Percentiles rank a stretch among this genome's conserved stretches.
These are phyloP conservation scores for Lithophane ornitopus DNA, from an alignment of 2,888 invertebrate genomes.

Conservation along the genomic window DNA sequence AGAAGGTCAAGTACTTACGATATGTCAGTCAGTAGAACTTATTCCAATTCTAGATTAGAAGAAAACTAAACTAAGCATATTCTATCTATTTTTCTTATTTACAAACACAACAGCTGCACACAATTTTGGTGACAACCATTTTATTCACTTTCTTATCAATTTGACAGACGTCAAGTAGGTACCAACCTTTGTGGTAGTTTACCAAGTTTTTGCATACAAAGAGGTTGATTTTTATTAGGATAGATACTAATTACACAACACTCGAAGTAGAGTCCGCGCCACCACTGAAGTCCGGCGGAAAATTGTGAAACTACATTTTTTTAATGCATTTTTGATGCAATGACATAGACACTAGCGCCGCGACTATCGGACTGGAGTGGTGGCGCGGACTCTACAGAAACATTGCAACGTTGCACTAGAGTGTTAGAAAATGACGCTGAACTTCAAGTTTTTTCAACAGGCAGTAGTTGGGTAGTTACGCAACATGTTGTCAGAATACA, in stretches of 20 bases:
- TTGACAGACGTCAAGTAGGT: neutral
- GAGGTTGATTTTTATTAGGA: neutral
- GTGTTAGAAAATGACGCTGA: neutral
- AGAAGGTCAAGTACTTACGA: conserved; percentile 8
- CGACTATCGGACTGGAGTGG: too few relatives aligned
- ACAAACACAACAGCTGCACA: neutral
- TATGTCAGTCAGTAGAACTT: neutral
- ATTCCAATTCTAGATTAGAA: neutral
- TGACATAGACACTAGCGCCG: too few relatives aligned
- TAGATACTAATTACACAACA: neutral
- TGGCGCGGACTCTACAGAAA: neutral
- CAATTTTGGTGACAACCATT: neutral
- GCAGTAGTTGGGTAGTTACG: neutral
- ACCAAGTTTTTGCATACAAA: neutral
- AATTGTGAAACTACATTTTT: too few relatives aligned
- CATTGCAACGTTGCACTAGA: neutral
- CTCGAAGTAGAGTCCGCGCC: neutral
- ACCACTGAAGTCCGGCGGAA: too few relatives aligned
- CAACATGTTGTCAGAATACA: too few relatives aligned
- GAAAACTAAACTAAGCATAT: neutral
- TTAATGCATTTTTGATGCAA: too few relatives aligned
- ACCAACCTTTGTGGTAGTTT: neutral
- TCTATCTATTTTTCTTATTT: neutral
- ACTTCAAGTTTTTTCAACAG: neutral
- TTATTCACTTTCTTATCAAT: neutral